Evolutionary conservation across 2,797 vertebrate species (phyloP).

Genomic region (Myripristis jacobus): DNA sequence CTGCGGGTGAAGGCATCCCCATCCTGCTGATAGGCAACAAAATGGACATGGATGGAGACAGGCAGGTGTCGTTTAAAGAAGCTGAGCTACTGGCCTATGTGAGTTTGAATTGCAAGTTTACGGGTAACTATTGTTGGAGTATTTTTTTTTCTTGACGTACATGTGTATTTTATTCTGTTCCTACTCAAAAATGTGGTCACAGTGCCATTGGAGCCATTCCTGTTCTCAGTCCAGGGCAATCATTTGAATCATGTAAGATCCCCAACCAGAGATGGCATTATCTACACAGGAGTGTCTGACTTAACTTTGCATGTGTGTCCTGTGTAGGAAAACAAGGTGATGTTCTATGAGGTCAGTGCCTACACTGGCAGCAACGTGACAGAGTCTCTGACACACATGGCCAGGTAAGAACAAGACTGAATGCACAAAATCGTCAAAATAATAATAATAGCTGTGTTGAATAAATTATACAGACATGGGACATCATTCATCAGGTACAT

Average conservation of each 20-base stretch:
- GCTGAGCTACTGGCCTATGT: constrained; percentile 91
- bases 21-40: constrained; percentile 94
- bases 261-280: not conserved
- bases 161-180: not conserved
- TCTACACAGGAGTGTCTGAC: not conserved
- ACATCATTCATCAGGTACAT: no score
- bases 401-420: constrained; percentile 79
- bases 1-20: constrained; percentile 85
- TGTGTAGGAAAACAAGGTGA: constrained; percentile 85
- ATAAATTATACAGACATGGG: not conserved
- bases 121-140: not conserved
- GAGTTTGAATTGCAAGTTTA: constrained; percentile 20
- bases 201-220: not conserved
- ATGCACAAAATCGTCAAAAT: not conserved
- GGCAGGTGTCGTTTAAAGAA: constrained; percentile 86
- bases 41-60: constrained; percentile 87
- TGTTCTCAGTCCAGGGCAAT: not conserved
- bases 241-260: not conserved
- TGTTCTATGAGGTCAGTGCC: constrained; percentile 94
- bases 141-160: not conserved
- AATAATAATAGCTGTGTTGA: not conserved
- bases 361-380: constrained; percentile 86
- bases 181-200: not conserved
- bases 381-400: constrained; percentile 88
- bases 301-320: not conserved